phyloP scores from a whole-genome alignment of 2,113 vertebrate species.

The Acanthisitta chloris region DNA sequence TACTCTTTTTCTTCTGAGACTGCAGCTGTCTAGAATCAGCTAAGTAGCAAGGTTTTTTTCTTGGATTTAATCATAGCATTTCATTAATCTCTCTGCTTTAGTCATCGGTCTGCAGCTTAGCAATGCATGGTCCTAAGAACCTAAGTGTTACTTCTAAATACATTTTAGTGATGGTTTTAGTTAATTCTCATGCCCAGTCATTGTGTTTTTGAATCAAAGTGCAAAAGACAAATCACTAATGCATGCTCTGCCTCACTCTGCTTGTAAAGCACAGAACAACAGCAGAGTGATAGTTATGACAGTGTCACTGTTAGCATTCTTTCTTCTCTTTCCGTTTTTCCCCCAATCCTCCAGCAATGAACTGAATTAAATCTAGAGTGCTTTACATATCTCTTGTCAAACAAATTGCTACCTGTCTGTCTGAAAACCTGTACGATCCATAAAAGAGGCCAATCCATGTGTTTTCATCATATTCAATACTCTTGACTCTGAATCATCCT shows the following conservation, averaged over 20 bases:
- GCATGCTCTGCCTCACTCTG: not conserved
- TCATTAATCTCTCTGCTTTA: constrained; percentile 8
- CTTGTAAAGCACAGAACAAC: not conserved
- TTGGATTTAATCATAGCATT: not conserved
- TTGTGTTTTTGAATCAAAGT: not conserved
- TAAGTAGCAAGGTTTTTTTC: not conserved
- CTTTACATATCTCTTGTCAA: not conserved
- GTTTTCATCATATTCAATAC: not conserved
- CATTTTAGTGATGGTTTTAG: not conserved
- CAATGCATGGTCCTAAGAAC: not conserved
- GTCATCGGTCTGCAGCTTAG: constrained; percentile 7
- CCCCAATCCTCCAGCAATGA: not conserved
- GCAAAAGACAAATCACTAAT: not conserved
- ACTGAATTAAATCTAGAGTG: not conserved
- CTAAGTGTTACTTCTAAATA: not conserved
- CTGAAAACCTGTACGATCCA: not conserved
- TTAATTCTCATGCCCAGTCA: not conserved
- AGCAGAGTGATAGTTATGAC: not conserved
- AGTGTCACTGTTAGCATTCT: not conserved
- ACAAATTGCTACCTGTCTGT: not conserved
- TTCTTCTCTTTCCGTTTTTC: not conserved
- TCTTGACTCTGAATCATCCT: not conserved
- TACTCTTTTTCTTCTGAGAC: not conserved
- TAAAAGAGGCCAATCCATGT: not conserved
- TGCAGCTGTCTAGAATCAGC: not conserved